These are phyloP conservation scores for Heliornis fulica DNA, from an alignment of 2,113 vertebrate genomes.

Conservation along the genomic window DNA sequence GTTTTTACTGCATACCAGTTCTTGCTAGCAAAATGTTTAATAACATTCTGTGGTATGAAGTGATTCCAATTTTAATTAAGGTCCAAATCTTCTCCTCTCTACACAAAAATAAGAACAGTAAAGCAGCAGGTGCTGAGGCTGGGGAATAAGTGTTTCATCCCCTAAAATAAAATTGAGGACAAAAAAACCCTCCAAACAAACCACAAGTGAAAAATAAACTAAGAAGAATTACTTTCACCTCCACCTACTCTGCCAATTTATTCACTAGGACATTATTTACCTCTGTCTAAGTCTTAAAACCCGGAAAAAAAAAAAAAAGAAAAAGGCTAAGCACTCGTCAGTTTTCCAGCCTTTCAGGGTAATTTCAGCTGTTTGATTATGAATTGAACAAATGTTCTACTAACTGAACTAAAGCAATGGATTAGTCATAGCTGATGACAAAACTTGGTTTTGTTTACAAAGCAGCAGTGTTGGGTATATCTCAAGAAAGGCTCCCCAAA, in stretches of 20 bases:
- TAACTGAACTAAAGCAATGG: conserved; percentile 63
- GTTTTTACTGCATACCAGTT: conserved; percentile 5
- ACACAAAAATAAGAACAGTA: neutral
- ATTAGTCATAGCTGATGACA: conserved; percentile 67
- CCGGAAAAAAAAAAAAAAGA: neutral
- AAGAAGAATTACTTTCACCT: conserved; percentile 12
- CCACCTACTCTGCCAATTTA: neutral
- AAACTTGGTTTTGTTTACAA: conserved; percentile 70
- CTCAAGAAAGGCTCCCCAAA: conserved; percentile 58
- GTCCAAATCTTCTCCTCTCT: conserved; percentile 3
- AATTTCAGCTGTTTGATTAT: conserved; percentile 58
- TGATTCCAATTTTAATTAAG: conserved; percentile 31
- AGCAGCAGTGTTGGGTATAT: neutral
- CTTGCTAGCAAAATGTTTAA: neutral
- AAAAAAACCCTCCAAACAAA: neutral
- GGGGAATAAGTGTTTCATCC: neutral
- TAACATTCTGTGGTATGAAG: neutral
- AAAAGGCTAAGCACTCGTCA: neutral
- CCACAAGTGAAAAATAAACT: conserved; percentile 26
- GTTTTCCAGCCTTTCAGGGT: conserved; percentile 41
- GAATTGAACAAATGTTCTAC: conserved; percentile 62
- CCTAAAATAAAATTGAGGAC: conserved; percentile 28
- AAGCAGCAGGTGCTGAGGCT: neutral
- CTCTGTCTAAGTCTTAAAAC: neutral
- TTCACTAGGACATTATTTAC: neutral